phyloP scores from a whole-genome alignment of 1,140 invertebrate species.

The Odontomachus brunneus region DNA sequence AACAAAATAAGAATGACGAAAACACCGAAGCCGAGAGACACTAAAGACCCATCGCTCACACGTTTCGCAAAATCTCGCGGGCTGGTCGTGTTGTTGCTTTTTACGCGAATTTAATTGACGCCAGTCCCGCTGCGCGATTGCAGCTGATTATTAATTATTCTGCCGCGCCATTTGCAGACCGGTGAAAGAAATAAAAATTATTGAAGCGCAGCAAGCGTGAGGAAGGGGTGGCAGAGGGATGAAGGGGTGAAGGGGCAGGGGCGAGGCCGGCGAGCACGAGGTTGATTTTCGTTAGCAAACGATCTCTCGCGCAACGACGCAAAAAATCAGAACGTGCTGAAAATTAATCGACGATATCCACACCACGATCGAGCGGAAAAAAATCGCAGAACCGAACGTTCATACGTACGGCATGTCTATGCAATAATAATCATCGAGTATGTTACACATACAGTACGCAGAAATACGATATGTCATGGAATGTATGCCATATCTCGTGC shows the following conservation, averaged over 20 bases:
- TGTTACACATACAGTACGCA: too few species aligned
- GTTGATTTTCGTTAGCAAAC: constrained; percentile 31
- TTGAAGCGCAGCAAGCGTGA: background rate
- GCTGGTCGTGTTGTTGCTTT: constrained; percentile 14
- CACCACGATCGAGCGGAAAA: background rate
- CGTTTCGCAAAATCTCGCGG: background rate
- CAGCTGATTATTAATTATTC: constrained; percentile 51
- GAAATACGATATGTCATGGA: background rate
- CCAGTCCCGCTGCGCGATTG: background rate
- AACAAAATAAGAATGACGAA: too few species aligned
- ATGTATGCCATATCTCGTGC: background rate
- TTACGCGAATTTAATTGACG: constrained; percentile 46
- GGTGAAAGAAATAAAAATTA: constrained; percentile 31
- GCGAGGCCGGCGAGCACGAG: background rate
- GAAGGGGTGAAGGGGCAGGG: too few species aligned
- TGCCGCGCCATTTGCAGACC: constrained; percentile 34
- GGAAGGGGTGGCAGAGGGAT: too few species aligned
- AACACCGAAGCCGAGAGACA: background rate
- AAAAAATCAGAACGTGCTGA: constrained; percentile 5
- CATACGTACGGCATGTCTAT: background rate
- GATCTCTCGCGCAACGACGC: constrained; percentile 3
- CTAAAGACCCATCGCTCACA: constrained; percentile 10
- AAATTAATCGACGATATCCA: constrained; percentile 21
- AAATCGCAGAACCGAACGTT: constrained; percentile 4
- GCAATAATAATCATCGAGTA: too few species aligned